phyloP scores from a whole-genome alignment of 1,140 invertebrate genomes.

The Pomacea maculata region DNA sequence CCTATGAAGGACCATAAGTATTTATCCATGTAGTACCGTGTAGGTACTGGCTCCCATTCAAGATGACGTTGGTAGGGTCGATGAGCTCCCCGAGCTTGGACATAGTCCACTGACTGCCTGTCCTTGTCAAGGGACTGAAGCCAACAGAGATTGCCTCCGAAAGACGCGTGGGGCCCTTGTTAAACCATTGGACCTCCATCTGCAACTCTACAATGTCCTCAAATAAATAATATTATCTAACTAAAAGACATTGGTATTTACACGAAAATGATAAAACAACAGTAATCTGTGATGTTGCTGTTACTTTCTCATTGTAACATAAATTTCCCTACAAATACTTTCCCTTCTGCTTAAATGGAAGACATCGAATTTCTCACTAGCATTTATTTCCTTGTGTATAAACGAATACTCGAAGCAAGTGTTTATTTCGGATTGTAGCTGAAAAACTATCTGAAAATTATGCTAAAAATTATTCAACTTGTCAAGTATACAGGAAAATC shows the following conservation, averaged over 20 bases:
- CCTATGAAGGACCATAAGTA: no score
- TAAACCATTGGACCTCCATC: conserved; percentile 40
- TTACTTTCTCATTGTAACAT: not conserved
- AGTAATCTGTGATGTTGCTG: not conserved
- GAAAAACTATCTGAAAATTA: no score
- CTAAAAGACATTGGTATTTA: not conserved
- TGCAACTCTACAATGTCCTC: conserved; percentile 37
- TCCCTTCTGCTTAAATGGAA: no score
- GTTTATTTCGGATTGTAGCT: no score
- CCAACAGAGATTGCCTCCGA: conserved; percentile 46
- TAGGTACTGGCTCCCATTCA: conserved; percentile 55
- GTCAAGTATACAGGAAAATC: no score
- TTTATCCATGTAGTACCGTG: conserved; percentile 40
- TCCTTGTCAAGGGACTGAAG: conserved; percentile 34
- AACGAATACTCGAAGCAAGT: no score
- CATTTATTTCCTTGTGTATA: no score
- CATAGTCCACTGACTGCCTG: conserved; percentile 34
- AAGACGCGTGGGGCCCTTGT: conserved; percentile 47
- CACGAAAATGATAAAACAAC: not conserved
- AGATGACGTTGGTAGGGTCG: conserved; percentile 46
- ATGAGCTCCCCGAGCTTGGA: conserved; percentile 45
- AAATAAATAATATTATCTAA: not conserved
- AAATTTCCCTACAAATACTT: no score
- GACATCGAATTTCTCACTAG: no score
- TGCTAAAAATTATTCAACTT: no score